These are phyloP conservation scores for Uropsilus gracilis DNA, from an alignment of 2,113 vertebrate species.

Conservation along the genomic window DNA sequence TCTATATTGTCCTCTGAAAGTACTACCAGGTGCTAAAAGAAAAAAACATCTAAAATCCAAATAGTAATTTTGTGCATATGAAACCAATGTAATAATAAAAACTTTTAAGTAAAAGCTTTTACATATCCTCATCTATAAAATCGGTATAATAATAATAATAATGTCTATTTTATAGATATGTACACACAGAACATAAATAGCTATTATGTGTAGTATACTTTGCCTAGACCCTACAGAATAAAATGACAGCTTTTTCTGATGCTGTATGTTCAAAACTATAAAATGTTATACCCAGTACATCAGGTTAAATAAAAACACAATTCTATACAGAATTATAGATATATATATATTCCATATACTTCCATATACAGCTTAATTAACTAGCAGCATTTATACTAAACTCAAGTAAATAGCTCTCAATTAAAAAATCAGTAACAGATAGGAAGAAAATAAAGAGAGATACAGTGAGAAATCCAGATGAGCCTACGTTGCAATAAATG, in stretches of 20 bases:
- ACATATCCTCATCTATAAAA: slow-evolving; percentile 23
- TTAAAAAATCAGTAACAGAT: slow-evolving; percentile 24
- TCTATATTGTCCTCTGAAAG: neutral
- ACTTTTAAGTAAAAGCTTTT: too few species aligned
- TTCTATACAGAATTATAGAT: too few species aligned
- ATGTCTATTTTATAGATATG: neutral
- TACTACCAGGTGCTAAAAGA: neutral
- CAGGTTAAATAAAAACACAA: too few species aligned
- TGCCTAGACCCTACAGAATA: neutral
- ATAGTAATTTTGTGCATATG: neutral
- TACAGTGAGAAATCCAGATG: neutral
- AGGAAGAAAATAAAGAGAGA: slow-evolving; percentile 16
- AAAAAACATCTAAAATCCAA: neutral
- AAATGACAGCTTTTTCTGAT: neutral
- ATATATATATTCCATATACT: neutral
- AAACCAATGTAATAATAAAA: neutral
- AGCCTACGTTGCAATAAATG: neutral
- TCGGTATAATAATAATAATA: neutral
- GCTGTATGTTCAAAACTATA: neutral
- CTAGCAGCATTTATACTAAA: slow-evolving; percentile 12
- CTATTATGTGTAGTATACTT: neutral
- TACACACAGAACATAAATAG: neutral
- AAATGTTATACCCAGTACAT: too few species aligned
- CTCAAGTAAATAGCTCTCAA: neutral
- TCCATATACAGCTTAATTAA: neutral